Evolutionary conservation across 2,888 invertebrate genomes (phyloP).

Genomic region (Euplexia lucipara): DNA sequence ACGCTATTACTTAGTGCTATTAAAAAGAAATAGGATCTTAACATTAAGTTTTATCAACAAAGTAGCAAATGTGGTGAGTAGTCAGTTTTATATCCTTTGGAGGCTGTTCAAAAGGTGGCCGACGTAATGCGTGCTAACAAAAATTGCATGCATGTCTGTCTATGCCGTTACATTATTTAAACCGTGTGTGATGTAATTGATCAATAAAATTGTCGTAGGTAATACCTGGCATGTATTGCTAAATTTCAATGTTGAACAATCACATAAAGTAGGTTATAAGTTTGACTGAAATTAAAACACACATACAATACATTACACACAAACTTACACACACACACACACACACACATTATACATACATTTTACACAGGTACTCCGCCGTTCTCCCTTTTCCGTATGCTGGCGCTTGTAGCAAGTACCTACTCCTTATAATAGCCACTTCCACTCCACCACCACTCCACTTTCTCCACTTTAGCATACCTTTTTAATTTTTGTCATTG

Average conservation of each 20-base stretch:
- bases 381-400: too few relatives aligned
- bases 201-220: constrained; percentile 3
- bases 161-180: constrained; percentile 15
- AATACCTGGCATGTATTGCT: constrained; percentile 10
- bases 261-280: constrained; percentile 19
- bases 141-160: background rate
- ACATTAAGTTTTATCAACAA: background rate
- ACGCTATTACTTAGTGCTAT: background rate
- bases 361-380: too few relatives aligned
- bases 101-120: background rate
- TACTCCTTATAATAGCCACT: too few relatives aligned
- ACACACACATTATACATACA: too few relatives aligned
- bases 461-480: too few relatives aligned
- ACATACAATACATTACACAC: too few relatives aligned
- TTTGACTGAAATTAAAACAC: too few relatives aligned
- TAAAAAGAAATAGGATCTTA: background rate
- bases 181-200: constrained; percentile 13
- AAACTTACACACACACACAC: too few relatives aligned
- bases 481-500: too few relatives aligned
- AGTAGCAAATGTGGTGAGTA: background rate
- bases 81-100: background rate
- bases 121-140: constrained; percentile 1
- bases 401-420: too few relatives aligned
- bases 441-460: too few relatives aligned
- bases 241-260: constrained; percentile 7